phyloP scores from a whole-genome alignment of 2,113 vertebrate species.

The Budorcas taxicolor region DNA sequence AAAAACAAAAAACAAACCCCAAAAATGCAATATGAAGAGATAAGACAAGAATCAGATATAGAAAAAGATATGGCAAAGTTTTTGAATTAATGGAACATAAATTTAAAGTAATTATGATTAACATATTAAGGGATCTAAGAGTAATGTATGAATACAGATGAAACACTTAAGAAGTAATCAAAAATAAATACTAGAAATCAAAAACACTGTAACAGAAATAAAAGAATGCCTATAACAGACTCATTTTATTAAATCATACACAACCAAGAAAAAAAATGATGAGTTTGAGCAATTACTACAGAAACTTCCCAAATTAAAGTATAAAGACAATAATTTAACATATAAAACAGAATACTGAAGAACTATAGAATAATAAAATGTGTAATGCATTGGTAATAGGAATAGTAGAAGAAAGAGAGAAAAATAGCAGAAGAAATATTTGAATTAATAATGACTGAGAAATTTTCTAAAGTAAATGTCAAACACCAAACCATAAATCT shows the following conservation, averaged over 20 bases:
- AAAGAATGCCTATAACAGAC: not conserved
- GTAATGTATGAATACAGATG: too few relatives aligned
- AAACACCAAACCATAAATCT: not conserved
- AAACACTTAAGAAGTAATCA: not conserved
- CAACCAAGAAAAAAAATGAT: not conserved
- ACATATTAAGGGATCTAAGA: too few relatives aligned
- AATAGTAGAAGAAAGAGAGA: not conserved
- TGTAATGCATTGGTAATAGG: not conserved
- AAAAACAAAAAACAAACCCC: not conserved
- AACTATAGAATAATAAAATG: not conserved
- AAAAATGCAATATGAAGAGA: not conserved
- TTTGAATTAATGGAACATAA: not conserved
- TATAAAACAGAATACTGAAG: not conserved
- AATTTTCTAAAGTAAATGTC: not conserved
- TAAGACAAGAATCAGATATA: not conserved
- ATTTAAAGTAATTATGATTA: not conserved
- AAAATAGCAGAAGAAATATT: not conserved
- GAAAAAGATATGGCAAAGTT: not conserved
- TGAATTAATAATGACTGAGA: not conserved
- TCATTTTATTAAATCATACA: not conserved
- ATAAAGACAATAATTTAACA: not conserved
- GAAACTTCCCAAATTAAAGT: not conserved
- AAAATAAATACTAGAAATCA: not conserved
- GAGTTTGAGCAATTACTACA: not conserved
- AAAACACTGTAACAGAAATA: not conserved